Percentiles rank a stretch among this genome's conserved stretches.
These are phyloP conservation scores for Hemiscyllium ocellatum DNA, from an alignment of 2,113 vertebrate species.

Conservation along the genomic window DNA sequence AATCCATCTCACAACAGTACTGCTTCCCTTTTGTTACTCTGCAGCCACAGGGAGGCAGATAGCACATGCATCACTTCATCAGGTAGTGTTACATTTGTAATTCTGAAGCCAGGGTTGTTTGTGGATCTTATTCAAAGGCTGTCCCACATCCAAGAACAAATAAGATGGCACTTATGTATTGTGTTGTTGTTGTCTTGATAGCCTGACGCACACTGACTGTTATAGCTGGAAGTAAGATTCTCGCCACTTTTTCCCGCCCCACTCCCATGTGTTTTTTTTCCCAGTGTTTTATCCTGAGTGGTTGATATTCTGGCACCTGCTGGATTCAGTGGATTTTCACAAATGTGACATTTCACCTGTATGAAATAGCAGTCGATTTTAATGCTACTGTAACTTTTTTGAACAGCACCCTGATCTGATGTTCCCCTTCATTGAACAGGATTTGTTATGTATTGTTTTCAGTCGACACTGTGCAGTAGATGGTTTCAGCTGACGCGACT, in stretches of 20 bases:
- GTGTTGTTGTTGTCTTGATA: background rate
- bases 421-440: background rate
- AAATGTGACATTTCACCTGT: background rate
- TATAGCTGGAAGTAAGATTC: background rate
- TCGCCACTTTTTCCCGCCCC: background rate
- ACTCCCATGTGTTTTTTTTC: background rate
- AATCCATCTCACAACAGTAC: background rate
- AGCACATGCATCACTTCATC: background rate
- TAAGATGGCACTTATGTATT: background rate
- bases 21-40: background rate
- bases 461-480: background rate
- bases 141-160: background rate
- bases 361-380: background rate
- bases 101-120: background rate
- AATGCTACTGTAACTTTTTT: background rate
- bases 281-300: background rate
- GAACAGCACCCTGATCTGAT: background rate
- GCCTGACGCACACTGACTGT: background rate
- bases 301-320: background rate
- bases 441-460: background rate
- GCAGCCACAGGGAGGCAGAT: background rate
- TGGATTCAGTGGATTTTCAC: background rate
- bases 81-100: background rate
- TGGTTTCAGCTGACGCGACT: background rate
- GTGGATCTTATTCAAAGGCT: background rate